Percentiles rank a stretch among this genome's conserved stretches.
Evolutionary conservation across 2,113 vertebrate species (phyloP).

Genomic region (Syngnathus scovelli): DNA sequence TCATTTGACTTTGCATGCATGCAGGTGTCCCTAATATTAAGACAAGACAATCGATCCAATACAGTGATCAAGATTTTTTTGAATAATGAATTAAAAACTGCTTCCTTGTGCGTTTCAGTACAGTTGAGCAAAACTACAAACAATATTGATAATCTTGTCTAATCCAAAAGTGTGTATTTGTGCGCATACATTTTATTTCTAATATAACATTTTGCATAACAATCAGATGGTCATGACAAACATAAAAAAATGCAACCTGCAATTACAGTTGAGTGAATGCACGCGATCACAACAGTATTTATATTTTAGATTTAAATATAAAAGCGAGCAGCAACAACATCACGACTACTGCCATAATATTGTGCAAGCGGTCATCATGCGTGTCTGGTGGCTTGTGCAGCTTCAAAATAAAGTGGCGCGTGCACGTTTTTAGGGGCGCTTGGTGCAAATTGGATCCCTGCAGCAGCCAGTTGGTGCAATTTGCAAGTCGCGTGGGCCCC

Average conservation of each 20-base stretch:
- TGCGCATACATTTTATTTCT: no score
- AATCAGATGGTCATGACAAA: no score
- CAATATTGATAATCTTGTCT: no score
- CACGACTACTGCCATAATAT: background rate
- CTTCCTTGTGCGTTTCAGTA: no score
- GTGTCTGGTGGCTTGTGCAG: no score
- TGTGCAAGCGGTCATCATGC: background rate
- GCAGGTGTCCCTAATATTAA: background rate
- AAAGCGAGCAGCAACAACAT: background rate
- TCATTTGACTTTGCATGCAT: background rate
- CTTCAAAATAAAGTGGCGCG: constrained; percentile 21
- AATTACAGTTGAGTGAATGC: background rate
- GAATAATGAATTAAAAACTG: no score
- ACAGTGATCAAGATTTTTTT: background rate
- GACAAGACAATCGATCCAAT: background rate
- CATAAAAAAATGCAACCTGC: background rate
- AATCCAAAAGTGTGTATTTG: no score
- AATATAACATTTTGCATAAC: no score
- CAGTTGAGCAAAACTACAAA: no score
- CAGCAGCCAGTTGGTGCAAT: constrained; percentile 37
- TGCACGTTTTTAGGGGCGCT: constrained; percentile 6
- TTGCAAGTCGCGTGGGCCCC: constrained; percentile 40
- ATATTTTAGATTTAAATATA: background rate
- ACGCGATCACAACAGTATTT: background rate
- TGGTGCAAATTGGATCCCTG: constrained; percentile 14